Evolutionary conservation across 2,888 invertebrate species (phyloP), one percentile per base, ranked within the genome.

Genomic region (Plebejus argus): DNA sequence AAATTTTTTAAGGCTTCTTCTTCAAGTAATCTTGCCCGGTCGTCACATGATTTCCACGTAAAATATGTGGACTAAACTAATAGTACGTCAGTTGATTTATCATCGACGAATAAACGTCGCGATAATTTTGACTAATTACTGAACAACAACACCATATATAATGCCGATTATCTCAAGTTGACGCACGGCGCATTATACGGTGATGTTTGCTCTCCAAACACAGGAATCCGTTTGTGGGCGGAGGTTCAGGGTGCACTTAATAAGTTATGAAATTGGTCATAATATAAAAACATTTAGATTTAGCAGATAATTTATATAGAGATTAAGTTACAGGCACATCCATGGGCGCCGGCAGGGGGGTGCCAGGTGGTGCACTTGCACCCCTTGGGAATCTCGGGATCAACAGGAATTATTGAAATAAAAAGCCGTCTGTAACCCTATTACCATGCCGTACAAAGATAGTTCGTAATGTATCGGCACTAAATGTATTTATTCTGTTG

Each of bases 51-150:
- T 18, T 33, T 66, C 5, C 0, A 70, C 18, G 28, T 72, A 3
- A 28, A 72, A 7, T 28, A 74, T 28, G 74, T 66, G 28, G 66
- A 33, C 74, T 53, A 74, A 58, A 77, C 53, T 77, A 56, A 56
- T 53, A 81, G 84, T 85, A 84, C 71, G 70, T 15, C 77, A 56
- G 72, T 72, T 83, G 83, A 88, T 89, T 85, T 85, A 89, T 89
- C 85, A 88, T 82, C 81, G 84, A 82, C 85, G 82, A 86, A 88
- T 86, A 87, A 86, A 86, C 86, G 88, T 87, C 87, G 82, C 87
- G 90, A 91, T 91, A 90, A 89, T 87, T 84, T 83, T 91, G 91
- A 90, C 87, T 89, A 89, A 91, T 91, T 89, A 87, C 86, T 82
- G 83, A 86, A 85, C 84, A 86, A 89, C 78, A 72, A 33, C 74